Evolutionary conservation across 1,140 invertebrate genomes (phyloP).

Genomic region (Cydia splendana): DNA sequence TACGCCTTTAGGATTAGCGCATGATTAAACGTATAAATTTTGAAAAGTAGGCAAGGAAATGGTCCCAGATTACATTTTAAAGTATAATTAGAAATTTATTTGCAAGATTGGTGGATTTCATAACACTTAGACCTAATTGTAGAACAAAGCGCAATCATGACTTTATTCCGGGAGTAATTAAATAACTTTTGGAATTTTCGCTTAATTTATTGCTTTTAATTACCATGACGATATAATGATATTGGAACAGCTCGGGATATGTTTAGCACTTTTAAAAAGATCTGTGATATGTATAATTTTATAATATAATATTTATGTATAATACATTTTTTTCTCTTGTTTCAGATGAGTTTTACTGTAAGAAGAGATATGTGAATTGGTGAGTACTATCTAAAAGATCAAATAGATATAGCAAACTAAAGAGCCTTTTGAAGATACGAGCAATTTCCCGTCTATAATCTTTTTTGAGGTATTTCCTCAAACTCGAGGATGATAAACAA

Average conservation of each 20-base stretch:
- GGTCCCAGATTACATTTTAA: neutral
- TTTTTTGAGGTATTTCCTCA: neutral
- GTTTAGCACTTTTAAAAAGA: too few relatives aligned
- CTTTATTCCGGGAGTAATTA: neutral
- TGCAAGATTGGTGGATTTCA: conserved; percentile 5
- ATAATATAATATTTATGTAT: too few relatives aligned
- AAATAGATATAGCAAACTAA: neutral
- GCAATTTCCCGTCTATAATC: neutral
- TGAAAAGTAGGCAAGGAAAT: neutral
- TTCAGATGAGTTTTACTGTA: conserved; percentile 23
- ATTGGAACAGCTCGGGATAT: neutral
- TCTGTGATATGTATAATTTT: too few relatives aligned
- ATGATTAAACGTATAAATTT: conserved; percentile 46
- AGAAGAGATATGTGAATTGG: conserved; percentile 29
- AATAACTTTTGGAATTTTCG: neutral
- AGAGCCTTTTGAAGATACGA: neutral
- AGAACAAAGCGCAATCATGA: neutral
- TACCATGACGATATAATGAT: neutral
- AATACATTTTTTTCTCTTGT: neutral
- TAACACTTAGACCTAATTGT: conserved; percentile 2
- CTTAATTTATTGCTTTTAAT: neutral
- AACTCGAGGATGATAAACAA: neutral
- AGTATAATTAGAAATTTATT: conserved; percentile 4
- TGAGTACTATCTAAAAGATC: neutral
- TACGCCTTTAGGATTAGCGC: conserved; percentile 44